Conservation (phyloP, 2,888 invertebrate species). For the Himalopsyche japonica region DNA sequence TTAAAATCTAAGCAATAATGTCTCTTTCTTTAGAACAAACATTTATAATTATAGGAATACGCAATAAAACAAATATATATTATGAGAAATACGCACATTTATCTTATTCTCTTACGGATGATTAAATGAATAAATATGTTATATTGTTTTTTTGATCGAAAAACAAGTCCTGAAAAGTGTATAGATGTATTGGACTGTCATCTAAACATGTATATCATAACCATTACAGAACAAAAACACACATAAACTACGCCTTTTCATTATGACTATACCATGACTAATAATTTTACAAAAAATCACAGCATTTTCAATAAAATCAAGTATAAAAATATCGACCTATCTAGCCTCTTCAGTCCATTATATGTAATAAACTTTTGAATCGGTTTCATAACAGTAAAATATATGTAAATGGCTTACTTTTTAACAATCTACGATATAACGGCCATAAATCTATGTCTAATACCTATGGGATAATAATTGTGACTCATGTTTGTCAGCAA, state of each 20-base stretch:
- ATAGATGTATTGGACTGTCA: neutral
- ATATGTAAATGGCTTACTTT: neutral
- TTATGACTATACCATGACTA: neutral
- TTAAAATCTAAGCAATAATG: neutral
- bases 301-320: neutral
- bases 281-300: neutral
- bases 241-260: neutral
- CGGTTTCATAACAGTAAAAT: neutral
- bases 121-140: too few species aligned
- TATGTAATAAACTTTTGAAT: neutral
- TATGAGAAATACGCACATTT: too few species aligned
- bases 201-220: neutral
- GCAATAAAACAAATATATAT: too few species aligned
- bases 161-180: neutral
- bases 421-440: neutral
- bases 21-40: too few species aligned
- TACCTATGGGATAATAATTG: neutral
- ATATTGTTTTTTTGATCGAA: neutral
- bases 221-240: neutral
- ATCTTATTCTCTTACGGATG: too few species aligned
- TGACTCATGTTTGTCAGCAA: neutral
- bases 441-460: neutral
- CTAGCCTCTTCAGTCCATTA: slow-evolving; percentile 1
- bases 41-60: too few species aligned
- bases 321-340: neutral